phyloP scores from a whole-genome alignment of 2,113 vertebrate genomes.

The Copsychus sechellarum region DNA sequence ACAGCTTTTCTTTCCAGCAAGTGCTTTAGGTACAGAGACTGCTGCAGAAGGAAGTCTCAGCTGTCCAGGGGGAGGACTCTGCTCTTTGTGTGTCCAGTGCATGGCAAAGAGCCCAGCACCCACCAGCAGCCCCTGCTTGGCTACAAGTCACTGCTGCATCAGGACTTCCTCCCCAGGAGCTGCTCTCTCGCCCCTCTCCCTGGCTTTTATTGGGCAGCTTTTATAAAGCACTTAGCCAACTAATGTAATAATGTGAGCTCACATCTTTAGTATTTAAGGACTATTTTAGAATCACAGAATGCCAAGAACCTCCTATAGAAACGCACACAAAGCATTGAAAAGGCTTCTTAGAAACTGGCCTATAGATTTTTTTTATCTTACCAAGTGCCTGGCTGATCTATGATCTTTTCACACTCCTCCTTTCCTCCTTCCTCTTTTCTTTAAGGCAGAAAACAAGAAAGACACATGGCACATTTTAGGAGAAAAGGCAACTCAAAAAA shows the following conservation, averaged over 20 bases:
- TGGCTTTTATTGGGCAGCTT: background rate
- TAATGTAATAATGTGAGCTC: background rate
- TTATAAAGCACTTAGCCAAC: background rate
- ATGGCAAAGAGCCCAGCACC: background rate
- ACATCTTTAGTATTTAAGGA: background rate
- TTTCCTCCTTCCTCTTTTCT: background rate
- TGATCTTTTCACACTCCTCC: background rate
- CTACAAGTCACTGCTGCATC: background rate
- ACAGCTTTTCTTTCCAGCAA: background rate
- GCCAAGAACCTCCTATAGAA: background rate
- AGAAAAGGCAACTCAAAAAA: conserved; percentile 41
- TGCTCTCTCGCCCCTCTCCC: background rate
- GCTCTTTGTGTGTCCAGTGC: background rate
- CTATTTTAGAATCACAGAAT: background rate
- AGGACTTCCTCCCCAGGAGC: background rate
- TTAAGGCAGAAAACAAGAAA: background rate
- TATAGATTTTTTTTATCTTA: background rate
- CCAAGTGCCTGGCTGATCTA: background rate
- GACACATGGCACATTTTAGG: conserved; percentile 18
- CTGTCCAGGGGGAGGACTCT: background rate
- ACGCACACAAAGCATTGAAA: background rate
- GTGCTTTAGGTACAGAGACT: background rate
- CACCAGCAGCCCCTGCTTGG: background rate
- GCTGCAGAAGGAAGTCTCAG: background rate
- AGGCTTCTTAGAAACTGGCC: background rate